Evolutionary conservation across 2,113 vertebrate genomes (phyloP).

Genomic region (Pogona vitticeps): DNA sequence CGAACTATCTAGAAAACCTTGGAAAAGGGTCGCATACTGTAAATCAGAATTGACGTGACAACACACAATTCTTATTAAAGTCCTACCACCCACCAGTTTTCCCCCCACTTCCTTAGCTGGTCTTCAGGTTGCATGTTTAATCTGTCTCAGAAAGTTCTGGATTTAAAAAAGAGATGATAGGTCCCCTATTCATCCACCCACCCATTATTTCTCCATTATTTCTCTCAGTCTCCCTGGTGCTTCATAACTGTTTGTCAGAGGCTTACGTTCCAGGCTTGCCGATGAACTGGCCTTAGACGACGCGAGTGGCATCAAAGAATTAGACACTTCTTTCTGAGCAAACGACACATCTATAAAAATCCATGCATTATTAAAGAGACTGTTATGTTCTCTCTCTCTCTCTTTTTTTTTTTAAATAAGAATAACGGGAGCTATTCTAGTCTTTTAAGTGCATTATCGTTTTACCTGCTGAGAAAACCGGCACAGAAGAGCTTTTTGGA

Average conservation of each 20-base stretch:
- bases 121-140: background rate
- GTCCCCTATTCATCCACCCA: background rate
- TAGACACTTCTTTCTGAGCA: background rate
- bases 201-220: background rate
- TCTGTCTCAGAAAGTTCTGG: background rate
- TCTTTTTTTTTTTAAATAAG: background rate
- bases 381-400: no score
- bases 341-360: background rate
- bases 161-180: background rate
- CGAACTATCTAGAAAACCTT: no score
- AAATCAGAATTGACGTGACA: no score
- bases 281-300: background rate
- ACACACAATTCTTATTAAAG: no score
- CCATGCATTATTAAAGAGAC: background rate
- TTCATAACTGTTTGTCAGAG: background rate
- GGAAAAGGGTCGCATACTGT: no score
- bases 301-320: background rate
- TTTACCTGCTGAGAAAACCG: conserved; percentile 6
- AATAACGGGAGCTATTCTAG: background rate
- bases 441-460: background rate
- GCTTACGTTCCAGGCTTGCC: background rate
- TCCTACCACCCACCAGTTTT: background rate
- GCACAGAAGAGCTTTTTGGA: conserved; percentile 19
- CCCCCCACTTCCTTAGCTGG: no score
- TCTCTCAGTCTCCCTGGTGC: background rate